phyloP scores from a whole-genome alignment of 2,888 invertebrate genomes.

The Heliconius sara region DNA sequence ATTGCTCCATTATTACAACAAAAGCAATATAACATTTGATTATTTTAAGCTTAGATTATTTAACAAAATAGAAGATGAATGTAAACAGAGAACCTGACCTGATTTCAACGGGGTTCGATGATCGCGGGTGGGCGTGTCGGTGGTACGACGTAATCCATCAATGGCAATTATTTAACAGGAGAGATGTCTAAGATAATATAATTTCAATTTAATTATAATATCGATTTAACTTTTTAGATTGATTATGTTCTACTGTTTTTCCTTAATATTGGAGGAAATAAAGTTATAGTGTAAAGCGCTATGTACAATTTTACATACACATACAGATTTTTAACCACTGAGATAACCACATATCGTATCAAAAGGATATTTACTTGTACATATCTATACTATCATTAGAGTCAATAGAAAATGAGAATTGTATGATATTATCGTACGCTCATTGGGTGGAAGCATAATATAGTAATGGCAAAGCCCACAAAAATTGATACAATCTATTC shows the following conservation, averaged over 20 bases:
- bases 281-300: not conserved
- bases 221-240: not conserved
- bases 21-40: not conserved
- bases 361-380: not conserved
- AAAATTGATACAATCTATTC: not conserved
- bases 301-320: not conserved
- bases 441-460: not conserved
- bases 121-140: slow-evolving; percentile 46
- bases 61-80: not conserved
- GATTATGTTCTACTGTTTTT: not conserved
- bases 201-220: not conserved
- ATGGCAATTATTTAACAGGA: slow-evolving; percentile 25
- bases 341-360: no score
- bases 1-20: not conserved
- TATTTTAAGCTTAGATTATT: not conserved
- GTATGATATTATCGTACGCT: not conserved
- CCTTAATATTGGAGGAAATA: not conserved
- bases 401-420: not conserved
- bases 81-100: slow-evolving; percentile 57
- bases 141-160: slow-evolving; percentile 35
- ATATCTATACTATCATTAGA: not conserved
- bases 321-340: not conserved
- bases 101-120: slow-evolving; percentile 62
- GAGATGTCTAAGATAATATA: not conserved
- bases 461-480: not conserved